Percentiles rank a stretch among this genome's conserved stretches.
These are phyloP conservation scores for Poeciliopsis infans DNA, from an alignment of 2,797 vertebrate genomes.

Conservation along the genomic window DNA sequence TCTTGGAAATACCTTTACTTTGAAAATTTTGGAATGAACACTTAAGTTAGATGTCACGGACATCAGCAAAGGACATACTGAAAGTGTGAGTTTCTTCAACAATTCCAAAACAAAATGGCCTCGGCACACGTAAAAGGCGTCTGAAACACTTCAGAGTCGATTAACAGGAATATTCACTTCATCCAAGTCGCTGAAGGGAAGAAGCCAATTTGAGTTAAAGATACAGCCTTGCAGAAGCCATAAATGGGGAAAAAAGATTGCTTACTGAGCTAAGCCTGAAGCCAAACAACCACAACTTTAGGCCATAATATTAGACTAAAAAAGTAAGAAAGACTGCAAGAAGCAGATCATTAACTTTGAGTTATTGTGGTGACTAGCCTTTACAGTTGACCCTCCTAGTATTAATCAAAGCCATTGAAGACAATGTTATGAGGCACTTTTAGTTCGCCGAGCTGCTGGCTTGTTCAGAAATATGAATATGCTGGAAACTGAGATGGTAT, in stretches of 20 bases:
- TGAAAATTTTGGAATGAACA: no score
- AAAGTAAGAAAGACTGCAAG: background rate
- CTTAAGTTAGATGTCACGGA: no score
- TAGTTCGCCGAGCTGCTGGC: background rate
- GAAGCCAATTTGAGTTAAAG: constrained; percentile 20
- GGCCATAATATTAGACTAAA: background rate
- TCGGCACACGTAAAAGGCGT: background rate
- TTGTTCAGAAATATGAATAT: background rate
- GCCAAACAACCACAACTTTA: background rate
- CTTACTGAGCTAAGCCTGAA: background rate
- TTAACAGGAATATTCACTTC: constrained; percentile 37
- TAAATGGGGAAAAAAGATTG: background rate
- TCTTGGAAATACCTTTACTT: no score
- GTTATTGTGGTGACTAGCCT: constrained; percentile 5
- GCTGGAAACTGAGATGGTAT: background rate
- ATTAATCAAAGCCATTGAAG: constrained; percentile 23
- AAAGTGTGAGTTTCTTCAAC: no score
- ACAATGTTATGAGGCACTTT: constrained; percentile 5
- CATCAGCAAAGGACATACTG: no score
- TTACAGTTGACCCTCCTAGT: constrained; percentile 17
- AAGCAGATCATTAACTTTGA: constrained; percentile 10
- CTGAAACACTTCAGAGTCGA: constrained; percentile 7
- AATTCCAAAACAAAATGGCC: no score
- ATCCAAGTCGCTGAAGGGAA: background rate
- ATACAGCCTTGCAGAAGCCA: background rate